Evolutionary conservation across 2,797 vertebrate species (phyloP), one percentile per base, ranked within the genome.

Genomic region (Channallabes apus): DNA sequence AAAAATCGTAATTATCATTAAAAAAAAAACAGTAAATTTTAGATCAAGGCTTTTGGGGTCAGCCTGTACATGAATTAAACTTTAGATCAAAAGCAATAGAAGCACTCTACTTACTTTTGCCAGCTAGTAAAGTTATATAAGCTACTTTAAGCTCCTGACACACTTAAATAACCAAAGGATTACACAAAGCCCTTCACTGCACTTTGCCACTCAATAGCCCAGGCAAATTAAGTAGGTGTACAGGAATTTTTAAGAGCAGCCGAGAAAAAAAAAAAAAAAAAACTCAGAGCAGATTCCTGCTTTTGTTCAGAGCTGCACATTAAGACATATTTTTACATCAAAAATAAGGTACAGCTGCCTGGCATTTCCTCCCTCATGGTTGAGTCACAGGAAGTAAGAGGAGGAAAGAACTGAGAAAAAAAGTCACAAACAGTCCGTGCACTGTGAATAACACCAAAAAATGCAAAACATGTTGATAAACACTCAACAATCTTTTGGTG

Each of bases 51-150:
- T 81, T 78, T 82, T 75, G 41, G 51, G 67, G 85, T 58, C 38
- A 80, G 20, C 12, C 69, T 24, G 68, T 68, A 11, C 17, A 77
- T 82, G 89, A 92, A 89, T 91, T 88, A 86, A 88, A 93, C 92
- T 92, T 91, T 82, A 91, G 90, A 92, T 92, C 92, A 93, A 91
- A 90, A 85, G 89, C 89, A 89, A 87, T 88, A 86, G 87, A 85
- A 91, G 90, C 86, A 87, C 61, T 87, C 90, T 89, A 91, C 92
- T 92, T 91, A 93, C 93, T 93, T 94, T 92, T 91, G 91, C 89
- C 87, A 90, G 94, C 93, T 95, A 93, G 93, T 93, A 92, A 94
- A 92, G 93, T 95, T 95, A 94, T 91, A 94, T 94, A 95, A 95
- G 91, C 91, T 93, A 93, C 93, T 95, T 91, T 92, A 59, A 89